Evolutionary conservation across 2,888 invertebrate genomes (phyloP), one percentile per base, ranked within the genome.

Genomic region (Altica lythri): DNA sequence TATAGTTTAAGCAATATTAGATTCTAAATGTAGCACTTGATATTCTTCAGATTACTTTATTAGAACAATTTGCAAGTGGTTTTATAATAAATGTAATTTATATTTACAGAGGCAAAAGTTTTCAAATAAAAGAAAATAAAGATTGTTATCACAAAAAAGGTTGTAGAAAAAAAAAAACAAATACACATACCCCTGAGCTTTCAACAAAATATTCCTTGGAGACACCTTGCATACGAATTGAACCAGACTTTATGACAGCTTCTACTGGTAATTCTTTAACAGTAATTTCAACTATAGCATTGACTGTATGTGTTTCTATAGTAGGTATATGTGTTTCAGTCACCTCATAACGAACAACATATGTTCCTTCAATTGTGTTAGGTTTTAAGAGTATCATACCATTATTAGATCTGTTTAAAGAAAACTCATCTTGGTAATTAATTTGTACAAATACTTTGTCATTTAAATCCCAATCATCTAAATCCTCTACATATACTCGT

Each of bases 401-500:
- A 10, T 85, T 89, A 52, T 84, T 82, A 22, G 50, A 61, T 22
- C 79, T 76, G 67, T 92, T 85, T 4, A 96, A 80, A 14, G 83
- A 81, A 75, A 95, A 95, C 68, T 85, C 82, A 5, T 69, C 64
- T 18, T 83, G 81, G 60, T 85, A 83, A 48, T 77, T 76, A 2
- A 81, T 77, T 57, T 80, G 80, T 4, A 65, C 42, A 73, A 95
- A 99, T 9, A 81, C 77, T 77, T 99, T 99, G 75, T 98, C 95
- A 0, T 85, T 86, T 42, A 95, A 77, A 76, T 99, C 98, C 97
- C 97, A 98, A 73, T 98, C 98, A 71, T 99, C 99, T 0, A 86
- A 84, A 77, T 99, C 98, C 34, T 91, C 85, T 0, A 97, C 97
- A 77, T 90, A 98, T 0, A 94, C 93, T 0, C 92, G 82, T 0